These are phyloP conservation scores for Meghimatium bilineatum DNA, from an alignment of 2,888 invertebrate genomes.

Conservation along the genomic window DNA sequence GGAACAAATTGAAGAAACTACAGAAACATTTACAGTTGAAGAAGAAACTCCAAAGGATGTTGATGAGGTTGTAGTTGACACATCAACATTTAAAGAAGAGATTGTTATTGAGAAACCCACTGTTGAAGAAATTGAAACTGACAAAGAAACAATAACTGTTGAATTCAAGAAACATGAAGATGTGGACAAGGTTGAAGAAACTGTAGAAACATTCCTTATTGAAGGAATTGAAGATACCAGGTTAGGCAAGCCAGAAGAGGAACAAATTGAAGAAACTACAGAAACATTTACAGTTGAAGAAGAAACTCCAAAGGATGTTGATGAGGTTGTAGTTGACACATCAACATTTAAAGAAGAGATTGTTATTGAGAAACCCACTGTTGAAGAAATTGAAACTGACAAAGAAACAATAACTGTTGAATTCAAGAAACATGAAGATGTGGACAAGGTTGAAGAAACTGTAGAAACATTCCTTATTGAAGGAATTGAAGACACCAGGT, in stretches of 20 bases:
- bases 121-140: constrained; percentile 40
- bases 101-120: constrained; percentile 50
- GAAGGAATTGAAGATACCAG: constrained; percentile 39
- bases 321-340: constrained; percentile 51
- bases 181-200: constrained; percentile 48
- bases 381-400: constrained; percentile 50
- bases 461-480: constrained; percentile 52
- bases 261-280: constrained; percentile 40
- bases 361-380: constrained; percentile 49
- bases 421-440: constrained; percentile 49
- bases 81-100: constrained; percentile 34
- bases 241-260: constrained; percentile 47
- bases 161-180: constrained; percentile 51
- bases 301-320: constrained; percentile 46
- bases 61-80: constrained; percentile 43
- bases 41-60: constrained; percentile 56
- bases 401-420: constrained; percentile 52
- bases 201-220: constrained; percentile 49
- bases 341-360: constrained; percentile 39
- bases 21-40: constrained; percentile 50
- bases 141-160: constrained; percentile 48
- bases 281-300: constrained; percentile 47
- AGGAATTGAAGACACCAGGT: constrained; percentile 51
- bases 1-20: constrained; percentile 46
- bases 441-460: constrained; percentile 48